phyloP scores from a whole-genome alignment of 2,113 vertebrate species.

The Mobula hypostoma region DNA sequence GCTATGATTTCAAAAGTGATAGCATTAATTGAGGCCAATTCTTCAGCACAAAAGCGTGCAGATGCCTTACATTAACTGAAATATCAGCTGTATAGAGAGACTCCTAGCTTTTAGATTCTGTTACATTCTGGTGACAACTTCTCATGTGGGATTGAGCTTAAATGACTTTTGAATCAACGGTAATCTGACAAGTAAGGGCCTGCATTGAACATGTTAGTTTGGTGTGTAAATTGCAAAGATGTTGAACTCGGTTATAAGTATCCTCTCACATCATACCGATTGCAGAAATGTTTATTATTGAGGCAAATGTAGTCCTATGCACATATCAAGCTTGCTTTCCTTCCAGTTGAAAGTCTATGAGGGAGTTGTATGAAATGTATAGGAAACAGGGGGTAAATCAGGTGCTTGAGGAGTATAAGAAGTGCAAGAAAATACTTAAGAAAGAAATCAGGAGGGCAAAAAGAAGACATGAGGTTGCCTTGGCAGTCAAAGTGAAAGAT shows the following conservation, averaged over 20 bases:
- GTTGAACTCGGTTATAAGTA: background rate
- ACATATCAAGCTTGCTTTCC: too few relatives aligned
- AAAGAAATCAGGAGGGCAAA: too few relatives aligned
- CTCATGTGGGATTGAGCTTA: background rate
- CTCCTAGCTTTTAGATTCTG: background rate
- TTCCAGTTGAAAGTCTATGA: too few relatives aligned
- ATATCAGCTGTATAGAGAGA: background rate
- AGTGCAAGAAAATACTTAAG: too few relatives aligned
- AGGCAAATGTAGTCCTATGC: too few relatives aligned
- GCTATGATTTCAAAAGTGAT: background rate
- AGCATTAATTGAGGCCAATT: too few relatives aligned
- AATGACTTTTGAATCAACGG: background rate
- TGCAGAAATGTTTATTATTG: too few relatives aligned
- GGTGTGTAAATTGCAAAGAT: background rate
- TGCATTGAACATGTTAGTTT: background rate
- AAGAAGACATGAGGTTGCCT: too few relatives aligned
- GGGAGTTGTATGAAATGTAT: too few relatives aligned
- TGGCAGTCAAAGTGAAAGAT: too few relatives aligned
- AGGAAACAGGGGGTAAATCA: too few relatives aligned
- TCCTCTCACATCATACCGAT: background rate
- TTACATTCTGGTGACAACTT: background rate
- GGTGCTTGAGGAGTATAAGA: too few relatives aligned
- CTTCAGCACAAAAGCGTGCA: background rate
- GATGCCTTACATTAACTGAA: background rate
- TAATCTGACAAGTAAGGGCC: background rate